Conservation (phyloP, 2,797 vertebrate species). For the Menidia menidia region DNA sequence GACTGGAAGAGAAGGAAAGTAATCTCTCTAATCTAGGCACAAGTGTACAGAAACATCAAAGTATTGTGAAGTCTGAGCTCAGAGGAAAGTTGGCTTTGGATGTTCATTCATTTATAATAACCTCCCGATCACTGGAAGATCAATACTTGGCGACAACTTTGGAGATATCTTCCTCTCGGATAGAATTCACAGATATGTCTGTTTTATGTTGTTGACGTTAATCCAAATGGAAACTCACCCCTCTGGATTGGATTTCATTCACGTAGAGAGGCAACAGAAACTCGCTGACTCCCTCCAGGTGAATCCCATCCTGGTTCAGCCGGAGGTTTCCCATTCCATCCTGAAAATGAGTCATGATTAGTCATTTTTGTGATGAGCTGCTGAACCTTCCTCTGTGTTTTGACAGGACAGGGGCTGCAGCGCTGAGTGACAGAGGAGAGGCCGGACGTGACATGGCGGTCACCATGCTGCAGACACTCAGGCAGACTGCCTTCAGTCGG, state of each 20-base stretch:
- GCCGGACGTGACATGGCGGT: slow-evolving; percentile 63
- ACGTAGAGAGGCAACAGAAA: slow-evolving; percentile 93
- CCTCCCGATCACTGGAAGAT: slow-evolving; percentile 40
- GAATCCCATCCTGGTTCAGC: slow-evolving; percentile 90
- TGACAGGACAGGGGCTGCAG: slow-evolving; percentile 10
- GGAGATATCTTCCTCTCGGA: slow-evolving; percentile 13
- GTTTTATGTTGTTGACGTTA: slow-evolving; percentile 30
- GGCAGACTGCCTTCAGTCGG: slow-evolving; percentile 51
- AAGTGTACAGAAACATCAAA: slow-evolving; percentile 49
- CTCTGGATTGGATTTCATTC: slow-evolving; percentile 93
- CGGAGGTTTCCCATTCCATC: slow-evolving; percentile 94
- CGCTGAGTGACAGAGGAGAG: slow-evolving; percentile 60
- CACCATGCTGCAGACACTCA: slow-evolving; percentile 53
- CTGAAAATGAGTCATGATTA: slow-evolving; percentile 78
- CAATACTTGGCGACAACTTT: slow-evolving; percentile 38
- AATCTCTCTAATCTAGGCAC: slow-evolving; percentile 41
- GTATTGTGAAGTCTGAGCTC: slow-evolving; percentile 26
- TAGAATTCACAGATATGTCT: slow-evolving; percentile 23
- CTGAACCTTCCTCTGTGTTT: slow-evolving; percentile 18
- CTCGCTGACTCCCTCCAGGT: slow-evolving; percentile 93
- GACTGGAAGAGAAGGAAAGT: slow-evolving; percentile 9
- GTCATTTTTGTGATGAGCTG: neutral
- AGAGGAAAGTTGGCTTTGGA: slow-evolving; percentile 38
- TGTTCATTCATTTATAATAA: slow-evolving; percentile 58
- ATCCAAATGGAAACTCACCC: slow-evolving; percentile 81